These are phyloP conservation scores for Papilio glaucus DNA, from an alignment of 1,140 invertebrate species.

Conservation along the genomic window DNA sequence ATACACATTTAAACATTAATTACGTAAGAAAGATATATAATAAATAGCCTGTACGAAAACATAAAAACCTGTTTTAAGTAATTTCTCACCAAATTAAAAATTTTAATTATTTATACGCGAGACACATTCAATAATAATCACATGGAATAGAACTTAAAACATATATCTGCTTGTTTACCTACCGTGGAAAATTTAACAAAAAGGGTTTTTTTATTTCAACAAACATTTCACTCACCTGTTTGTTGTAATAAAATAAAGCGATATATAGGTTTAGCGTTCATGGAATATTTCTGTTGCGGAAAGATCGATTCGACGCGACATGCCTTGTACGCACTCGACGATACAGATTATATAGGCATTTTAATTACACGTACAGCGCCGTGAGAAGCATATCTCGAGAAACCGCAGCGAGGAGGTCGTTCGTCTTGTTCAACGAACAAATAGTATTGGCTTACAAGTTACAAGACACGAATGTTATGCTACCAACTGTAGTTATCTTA, in stretches of 20 bases:
- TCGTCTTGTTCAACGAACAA: conserved; percentile 8
- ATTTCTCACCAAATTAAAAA: background rate
- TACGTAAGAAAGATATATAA: too few relatives aligned
- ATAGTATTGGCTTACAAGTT: background rate
- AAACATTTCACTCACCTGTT: background rate
- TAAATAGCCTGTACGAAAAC: too few relatives aligned
- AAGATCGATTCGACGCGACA: conserved; percentile 37
- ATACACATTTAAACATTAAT: too few relatives aligned
- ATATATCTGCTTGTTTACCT: background rate
- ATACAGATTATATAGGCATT: conserved; percentile 34
- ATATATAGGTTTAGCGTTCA: conserved; percentile 17
- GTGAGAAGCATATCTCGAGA: conserved; percentile 19
- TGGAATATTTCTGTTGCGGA: conserved; percentile 32
- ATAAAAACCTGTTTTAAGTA: background rate
- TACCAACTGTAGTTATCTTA: background rate
- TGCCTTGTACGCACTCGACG: conserved; percentile 34
- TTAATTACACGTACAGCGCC: conserved; percentile 32
- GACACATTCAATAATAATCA: too few relatives aligned
- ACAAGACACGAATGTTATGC: background rate
- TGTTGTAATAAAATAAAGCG: background rate
- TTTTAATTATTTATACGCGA: too few relatives aligned
- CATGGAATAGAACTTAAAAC: too few relatives aligned
- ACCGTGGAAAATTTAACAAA: background rate
- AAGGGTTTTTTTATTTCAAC: background rate
- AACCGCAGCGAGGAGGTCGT: conserved; percentile 3